Percentiles rank a stretch among this genome's conserved stretches.
phyloP scores from a whole-genome alignment of 2,888 invertebrate species.

The Platycheirus albimanus region DNA sequence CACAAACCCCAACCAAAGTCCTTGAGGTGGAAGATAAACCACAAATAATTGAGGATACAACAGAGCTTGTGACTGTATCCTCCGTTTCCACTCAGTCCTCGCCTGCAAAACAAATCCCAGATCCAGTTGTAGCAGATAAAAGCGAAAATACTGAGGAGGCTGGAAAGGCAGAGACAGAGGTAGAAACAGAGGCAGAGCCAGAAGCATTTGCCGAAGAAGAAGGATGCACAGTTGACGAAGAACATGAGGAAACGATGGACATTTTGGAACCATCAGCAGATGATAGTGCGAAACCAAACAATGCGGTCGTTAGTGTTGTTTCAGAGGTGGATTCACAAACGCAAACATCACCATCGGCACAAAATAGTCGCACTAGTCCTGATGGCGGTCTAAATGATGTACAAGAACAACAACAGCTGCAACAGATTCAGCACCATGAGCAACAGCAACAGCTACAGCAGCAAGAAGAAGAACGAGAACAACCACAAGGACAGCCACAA shows the following conservation, averaged over 20 bases:
- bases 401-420: conserved; percentile 75
- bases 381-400: conserved; percentile 50
- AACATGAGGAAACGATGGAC: conserved; percentile 49
- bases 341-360: conserved; percentile 78
- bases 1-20: conserved; percentile 35
- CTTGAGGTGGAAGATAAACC: conserved; percentile 38
- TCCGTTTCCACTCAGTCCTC: conserved; percentile 57
- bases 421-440: too few relatives aligned
- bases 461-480: conserved; percentile 60
- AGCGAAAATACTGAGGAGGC: conserved; percentile 29
- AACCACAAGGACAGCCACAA: conserved; percentile 77
- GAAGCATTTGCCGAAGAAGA: conserved; percentile 46
- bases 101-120: conserved; percentile 43
- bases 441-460: conserved; percentile 76
- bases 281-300: conserved; percentile 72
- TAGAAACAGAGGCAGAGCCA: conserved; percentile 28
- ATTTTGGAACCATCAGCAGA: conserved; percentile 32
- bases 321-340: conserved; percentile 79
- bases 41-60: conserved; percentile 28
- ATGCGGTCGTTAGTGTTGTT: conserved; percentile 65
- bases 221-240: conserved; percentile 60
- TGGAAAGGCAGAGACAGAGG: conserved; percentile 19
- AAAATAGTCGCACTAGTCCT: conserved; percentile 57
- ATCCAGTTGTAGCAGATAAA: not conserved
- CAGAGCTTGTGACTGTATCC: conserved; percentile 12